These are phyloP conservation scores for Aphyosemion australe DNA, from an alignment of 2,113 vertebrate genomes.

Conservation along the genomic window DNA sequence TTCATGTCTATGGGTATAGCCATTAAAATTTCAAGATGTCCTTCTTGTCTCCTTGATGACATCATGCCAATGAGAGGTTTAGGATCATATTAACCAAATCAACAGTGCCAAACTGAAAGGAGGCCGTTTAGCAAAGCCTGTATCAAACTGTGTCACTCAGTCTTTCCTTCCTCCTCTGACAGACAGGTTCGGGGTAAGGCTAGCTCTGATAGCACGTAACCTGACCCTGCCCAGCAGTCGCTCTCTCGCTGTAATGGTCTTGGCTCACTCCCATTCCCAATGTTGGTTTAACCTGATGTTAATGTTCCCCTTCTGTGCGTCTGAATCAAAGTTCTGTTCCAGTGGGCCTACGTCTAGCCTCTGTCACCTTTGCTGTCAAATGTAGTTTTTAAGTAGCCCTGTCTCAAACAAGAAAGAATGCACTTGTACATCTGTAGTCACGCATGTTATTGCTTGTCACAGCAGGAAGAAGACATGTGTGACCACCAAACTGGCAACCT, in stretches of 20 bases:
- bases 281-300: constrained; percentile 79
- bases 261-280: constrained; percentile 56
- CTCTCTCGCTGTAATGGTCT: constrained; percentile 57
- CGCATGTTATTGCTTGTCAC: constrained; percentile 24
- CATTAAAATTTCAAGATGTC: too few species aligned
- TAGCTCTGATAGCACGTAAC: constrained; percentile 57
- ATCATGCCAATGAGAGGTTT: too few species aligned
- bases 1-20: too few species aligned
- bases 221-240: constrained; percentile 29
- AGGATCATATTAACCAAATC: constrained; percentile 17
- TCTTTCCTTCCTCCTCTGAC: constrained; percentile 49
- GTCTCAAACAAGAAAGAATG: constrained; percentile 35
- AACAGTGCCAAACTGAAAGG: constrained; percentile 40
- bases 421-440: constrained; percentile 22
- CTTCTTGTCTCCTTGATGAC: too few species aligned
- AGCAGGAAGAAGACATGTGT: neutral
- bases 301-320: constrained; percentile 58
- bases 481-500: constrained; percentile 4
- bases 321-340: constrained; percentile 68
- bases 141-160: constrained; percentile 52
- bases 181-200: constrained; percentile 59
- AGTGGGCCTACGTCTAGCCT: constrained; percentile 32
- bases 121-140: constrained; percentile 28
- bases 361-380: constrained; percentile 53
- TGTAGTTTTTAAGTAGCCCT: constrained; percentile 45